Conservation (phyloP, 2,888 invertebrate species). For the Perizoma flavofasciatum region DNA sequence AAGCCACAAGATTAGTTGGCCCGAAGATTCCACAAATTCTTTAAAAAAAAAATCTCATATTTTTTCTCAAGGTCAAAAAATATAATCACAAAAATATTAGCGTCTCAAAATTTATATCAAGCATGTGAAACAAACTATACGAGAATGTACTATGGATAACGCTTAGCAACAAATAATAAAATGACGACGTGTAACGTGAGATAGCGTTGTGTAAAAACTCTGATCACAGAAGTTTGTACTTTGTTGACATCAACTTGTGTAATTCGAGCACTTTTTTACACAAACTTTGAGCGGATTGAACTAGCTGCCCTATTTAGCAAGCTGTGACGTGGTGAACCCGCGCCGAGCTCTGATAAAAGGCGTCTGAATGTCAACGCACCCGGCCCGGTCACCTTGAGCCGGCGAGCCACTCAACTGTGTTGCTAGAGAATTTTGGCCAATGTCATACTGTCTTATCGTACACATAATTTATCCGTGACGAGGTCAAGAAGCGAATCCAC, state of each 20-base stretch:
- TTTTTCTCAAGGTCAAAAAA: too few species aligned
- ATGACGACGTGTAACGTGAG: constrained; percentile 1
- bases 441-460: constrained; percentile 63
- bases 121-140: background rate
- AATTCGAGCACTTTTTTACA: constrained; percentile 22
- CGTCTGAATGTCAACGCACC: constrained; percentile 80
- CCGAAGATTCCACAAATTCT: too few species aligned
- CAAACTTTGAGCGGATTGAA: constrained; percentile 29
- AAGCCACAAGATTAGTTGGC: too few species aligned
- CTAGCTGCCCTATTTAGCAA: constrained; percentile 55
- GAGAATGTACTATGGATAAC: constrained; percentile 3
- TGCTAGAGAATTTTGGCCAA: constrained; percentile 67
- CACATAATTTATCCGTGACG: constrained; percentile 40
- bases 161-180: constrained; percentile 16
- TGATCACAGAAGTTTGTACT: background rate
- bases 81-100: background rate
- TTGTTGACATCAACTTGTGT: constrained; percentile 11
- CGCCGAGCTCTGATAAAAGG: constrained; percentile 64
- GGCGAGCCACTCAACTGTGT: constrained; percentile 55
- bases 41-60: too few species aligned
- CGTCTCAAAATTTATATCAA: background rate
- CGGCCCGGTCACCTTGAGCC: constrained; percentile 74
- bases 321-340: constrained; percentile 56
- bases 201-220: constrained; percentile 17
- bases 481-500: constrained; percentile 39